Base-by-base conservation (phyloP, 2,888 invertebrate species). In the Marronus borbonicus region DNA sequence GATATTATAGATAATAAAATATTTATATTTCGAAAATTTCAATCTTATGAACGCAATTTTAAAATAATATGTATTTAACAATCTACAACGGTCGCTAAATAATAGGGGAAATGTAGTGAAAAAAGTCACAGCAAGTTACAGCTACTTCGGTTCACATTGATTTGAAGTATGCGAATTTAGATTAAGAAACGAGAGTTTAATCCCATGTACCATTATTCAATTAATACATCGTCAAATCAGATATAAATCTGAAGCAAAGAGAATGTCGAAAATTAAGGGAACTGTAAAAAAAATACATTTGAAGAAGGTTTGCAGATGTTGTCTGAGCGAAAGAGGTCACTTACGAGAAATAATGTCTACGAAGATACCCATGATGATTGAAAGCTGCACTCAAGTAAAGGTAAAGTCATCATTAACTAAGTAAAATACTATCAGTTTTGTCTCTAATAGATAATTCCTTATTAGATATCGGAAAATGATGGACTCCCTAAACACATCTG, bases 401-500 rank as follows among this genome's bases (percentile, higher is more conserved):
- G 88, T 87, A 85, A 82, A 78, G 69, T 39, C 75, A 28, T 60
- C 39, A 58, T n/a, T 68, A 78, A 60, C 1, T 75, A 66, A n/a
- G 2, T 77, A 49, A 58, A 14, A 10, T 65, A 64, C 44, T 44
- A 12, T 1, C 44, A 12, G 8, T 10, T 24, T 44, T 44, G 65
- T 36, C 31, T 70, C 44, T 55, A 74, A 74, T 75, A 60, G 14
- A 39, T 52, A 76, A 50, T 79, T 82, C 68, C 77, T 70, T 84
- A 85, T 55, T 81, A 89, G 89, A 84, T 89, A 49, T 83, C 83
- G 8, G 85, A 86, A 81, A 82, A 85, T 76, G 89, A 89, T 81
- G 86, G 86, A 3, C 83, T 89, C 55, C 89, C 89, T 17, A 82
- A 85, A 55, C 84, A 87, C 68, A 87, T 90, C 52, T 90, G 90